Base-by-base conservation (phyloP, 2,888 invertebrate species). In the Ornithoptera priamus region DNA sequence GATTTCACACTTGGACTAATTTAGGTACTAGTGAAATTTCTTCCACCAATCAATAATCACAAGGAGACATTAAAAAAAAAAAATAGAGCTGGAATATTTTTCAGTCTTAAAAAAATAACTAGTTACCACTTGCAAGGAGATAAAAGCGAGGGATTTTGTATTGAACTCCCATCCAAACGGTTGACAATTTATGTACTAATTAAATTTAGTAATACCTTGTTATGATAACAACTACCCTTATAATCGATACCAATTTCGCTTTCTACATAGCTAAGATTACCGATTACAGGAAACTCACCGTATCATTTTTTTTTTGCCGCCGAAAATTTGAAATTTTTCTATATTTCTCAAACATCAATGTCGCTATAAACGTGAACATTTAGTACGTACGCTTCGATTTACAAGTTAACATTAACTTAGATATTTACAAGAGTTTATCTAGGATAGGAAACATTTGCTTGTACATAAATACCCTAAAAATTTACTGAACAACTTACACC, bases 241-340 rank as follows among this genome's bases (percentile, higher is more conserved):
- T 74, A 78, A 82, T 85, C 81, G 85, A 86, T 86, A 87, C 85
- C 85, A 88, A 90, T 87, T 86, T 89, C 85, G 85, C 81, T 88
- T 87, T 89, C 90, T 90, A 89, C 84, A 85, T 86, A 81, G 81
- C 86, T 88, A 88, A 86, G 78, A 74, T 85, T 89, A 92, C 83
- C 83, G 87, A 89, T 87, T 89, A 91, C 88, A 92, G 92, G 92
- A 92, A 92, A 90, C 91, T 88, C 87, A 92, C 92, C 92, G 92
- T 88, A 62, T 70, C 62, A 56, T 63, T 87, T 73, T 46, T 46
- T 46, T 15, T 46, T 46, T 46, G 12, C 12, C 46, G 73, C 72
- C 74, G 73, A 78, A 74, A 75, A 73, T 72, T 69, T 73, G 74
- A 39, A 18, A 61, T 64, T 75, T 85, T 83, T 81, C 79, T 80